Conservation (phyloP, 2,888 invertebrate genomes). For the Dioctria linearis region DNA sequence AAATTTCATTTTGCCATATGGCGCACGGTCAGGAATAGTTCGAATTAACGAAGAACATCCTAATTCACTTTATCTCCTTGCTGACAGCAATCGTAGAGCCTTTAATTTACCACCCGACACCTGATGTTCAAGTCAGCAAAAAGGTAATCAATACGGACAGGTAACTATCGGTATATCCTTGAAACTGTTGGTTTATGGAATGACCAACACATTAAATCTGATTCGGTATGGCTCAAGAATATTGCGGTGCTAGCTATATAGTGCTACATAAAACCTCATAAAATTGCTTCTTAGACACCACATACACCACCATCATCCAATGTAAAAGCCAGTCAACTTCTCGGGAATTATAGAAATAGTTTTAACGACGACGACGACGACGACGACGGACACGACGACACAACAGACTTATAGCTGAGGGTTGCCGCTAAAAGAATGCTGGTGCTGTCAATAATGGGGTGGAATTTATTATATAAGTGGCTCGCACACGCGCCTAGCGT, state of each 20-base stretch:
- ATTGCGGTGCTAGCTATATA: neutral
- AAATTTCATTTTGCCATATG: conserved; percentile 43
- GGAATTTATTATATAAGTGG: conserved; percentile 47
- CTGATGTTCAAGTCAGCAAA: conserved; percentile 30
- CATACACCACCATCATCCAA: too few relatives aligned
- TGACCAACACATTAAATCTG: conserved; percentile 49
- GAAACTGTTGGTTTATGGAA: conserved; percentile 46
- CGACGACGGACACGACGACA: neutral
- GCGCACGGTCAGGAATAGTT: conserved; percentile 38
- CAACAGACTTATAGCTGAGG: conserved; percentile 43
- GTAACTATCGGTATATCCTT: conserved; percentile 23
- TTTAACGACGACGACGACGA: too few relatives aligned
- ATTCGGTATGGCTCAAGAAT: conserved; percentile 31
- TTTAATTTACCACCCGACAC: conserved; percentile 54
- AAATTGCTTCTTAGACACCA: conserved; percentile 5
- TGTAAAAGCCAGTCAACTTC: neutral
- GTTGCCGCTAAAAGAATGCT: conserved; percentile 21
- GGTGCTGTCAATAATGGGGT: conserved; percentile 42
- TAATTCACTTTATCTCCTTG: conserved; percentile 51
- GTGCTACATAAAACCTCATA: conserved; percentile 27
- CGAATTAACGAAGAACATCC: conserved; percentile 53
- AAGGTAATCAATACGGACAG: conserved; percentile 48
- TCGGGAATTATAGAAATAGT: neutral
- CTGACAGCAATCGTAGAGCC: conserved; percentile 27
- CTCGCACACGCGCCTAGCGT: conserved; percentile 52